A percentile compares a stretch with the other conserved stretches of the same genome.
These are phyloP conservation scores for Latrodectus geometricus DNA, from an alignment of 1,140 invertebrate genomes.

Conservation along the genomic window DNA sequence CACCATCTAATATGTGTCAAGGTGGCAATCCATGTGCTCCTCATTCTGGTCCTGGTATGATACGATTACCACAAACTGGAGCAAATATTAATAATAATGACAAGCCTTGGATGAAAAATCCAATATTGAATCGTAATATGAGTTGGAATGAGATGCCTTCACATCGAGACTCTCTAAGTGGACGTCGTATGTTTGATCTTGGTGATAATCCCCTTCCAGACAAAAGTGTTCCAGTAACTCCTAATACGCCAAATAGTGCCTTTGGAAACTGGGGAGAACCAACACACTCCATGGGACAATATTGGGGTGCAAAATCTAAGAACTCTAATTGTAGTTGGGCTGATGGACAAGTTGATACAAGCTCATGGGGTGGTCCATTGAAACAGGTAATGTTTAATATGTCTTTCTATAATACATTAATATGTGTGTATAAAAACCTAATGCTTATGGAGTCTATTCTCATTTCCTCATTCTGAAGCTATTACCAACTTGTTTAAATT, in stretches of 20 bases:
- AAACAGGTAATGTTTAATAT: conserved; percentile 66
- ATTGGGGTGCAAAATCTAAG: conserved; percentile 73
- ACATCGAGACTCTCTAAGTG: conserved; percentile 66
- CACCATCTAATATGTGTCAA: conserved; percentile 30
- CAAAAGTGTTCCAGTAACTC: conserved; percentile 62
- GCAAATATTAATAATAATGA: conserved; percentile 63
- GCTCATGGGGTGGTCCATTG: conserved; percentile 74
- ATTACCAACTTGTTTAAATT: no score
- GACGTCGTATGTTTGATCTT: conserved; percentile 77
- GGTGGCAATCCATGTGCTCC: conserved; percentile 38
- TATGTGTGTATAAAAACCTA: no score
- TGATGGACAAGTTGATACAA: conserved; percentile 75
- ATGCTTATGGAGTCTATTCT: no score
- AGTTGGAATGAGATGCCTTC: conserved; percentile 68
- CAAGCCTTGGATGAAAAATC: conserved; percentile 62
- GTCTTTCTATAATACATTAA: not conserved
- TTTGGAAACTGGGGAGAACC: conserved; percentile 71
- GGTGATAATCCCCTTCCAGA: conserved; percentile 65
- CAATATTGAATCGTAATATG: conserved; percentile 21
- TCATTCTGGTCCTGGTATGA: conserved; percentile 66
- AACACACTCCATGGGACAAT: conserved; percentile 67
- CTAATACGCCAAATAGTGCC: conserved; percentile 62
- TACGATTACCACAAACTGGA: conserved; percentile 64
- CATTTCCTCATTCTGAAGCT: no score
- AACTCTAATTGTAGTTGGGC: conserved; percentile 74